A percentile compares a stretch with the other conserved stretches of the same genome.
These are phyloP conservation scores for Limnothrissa miodon DNA, from an alignment of 2,113 vertebrate genomes.

Conservation along the genomic window DNA sequence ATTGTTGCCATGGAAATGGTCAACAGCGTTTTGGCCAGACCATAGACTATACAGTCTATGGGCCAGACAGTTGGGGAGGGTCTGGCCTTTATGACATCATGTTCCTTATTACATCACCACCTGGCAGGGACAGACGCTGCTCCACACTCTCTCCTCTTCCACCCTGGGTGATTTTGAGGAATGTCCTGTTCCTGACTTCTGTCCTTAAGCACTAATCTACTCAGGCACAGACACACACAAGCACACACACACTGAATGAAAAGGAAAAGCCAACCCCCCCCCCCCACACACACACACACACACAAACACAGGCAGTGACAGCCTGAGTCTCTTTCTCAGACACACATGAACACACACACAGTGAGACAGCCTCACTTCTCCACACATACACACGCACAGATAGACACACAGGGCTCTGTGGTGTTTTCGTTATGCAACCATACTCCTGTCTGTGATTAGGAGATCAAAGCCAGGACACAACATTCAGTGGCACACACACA, in stretches of 20 bases:
- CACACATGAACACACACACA: constrained; percentile 25
- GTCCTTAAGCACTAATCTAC: constrained; percentile 28
- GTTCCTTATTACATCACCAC: constrained; percentile 5
- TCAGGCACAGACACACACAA: constrained; percentile 22
- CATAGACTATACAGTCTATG: constrained; percentile 29
- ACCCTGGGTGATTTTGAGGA: constrained; percentile 13
- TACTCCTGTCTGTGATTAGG: constrained; percentile 36
- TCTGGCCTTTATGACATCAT: constrained; percentile 38
- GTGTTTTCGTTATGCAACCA: constrained; percentile 33
- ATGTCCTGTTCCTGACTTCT: constrained; percentile 18
- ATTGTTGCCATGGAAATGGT: constrained; percentile 28
- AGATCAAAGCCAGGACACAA: constrained; percentile 26
- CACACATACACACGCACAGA: background rate
- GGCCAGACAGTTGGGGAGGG: constrained; percentile 27
- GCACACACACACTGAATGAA: constrained; percentile 23
- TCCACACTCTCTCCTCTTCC: background rate
- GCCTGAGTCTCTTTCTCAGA: too few relatives aligned
- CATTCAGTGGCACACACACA: background rate
- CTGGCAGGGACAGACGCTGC: background rate
- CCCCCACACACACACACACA: constrained; percentile 19
- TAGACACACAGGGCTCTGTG: background rate
- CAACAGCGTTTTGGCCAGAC: constrained; percentile 33
- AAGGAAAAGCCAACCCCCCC: too few relatives aligned
- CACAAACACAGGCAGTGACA: background rate
- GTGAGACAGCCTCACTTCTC: background rate